Evolutionary conservation across 2,797 vertebrate genomes (phyloP).

Genomic region (Pangasius sanitwongsei): DNA sequence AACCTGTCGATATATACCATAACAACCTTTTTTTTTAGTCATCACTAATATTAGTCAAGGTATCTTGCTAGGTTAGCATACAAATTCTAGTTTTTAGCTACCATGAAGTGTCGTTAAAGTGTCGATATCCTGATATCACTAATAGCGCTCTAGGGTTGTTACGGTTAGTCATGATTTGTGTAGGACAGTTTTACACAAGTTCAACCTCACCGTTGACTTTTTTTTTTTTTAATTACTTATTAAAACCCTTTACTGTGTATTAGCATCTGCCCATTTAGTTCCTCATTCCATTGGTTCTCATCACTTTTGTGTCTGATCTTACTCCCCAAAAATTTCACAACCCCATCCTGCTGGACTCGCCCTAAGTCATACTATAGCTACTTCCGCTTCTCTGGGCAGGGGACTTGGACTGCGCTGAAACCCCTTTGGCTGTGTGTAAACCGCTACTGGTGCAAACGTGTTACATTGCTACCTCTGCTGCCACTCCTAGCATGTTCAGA

Average conservation of each 20-base stretch:
- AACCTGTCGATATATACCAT: not conserved
- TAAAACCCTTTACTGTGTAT: not conserved
- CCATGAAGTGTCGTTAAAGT: not conserved
- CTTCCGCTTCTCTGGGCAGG: too few species aligned
- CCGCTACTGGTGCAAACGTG: too few species aligned
- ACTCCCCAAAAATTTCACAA: not conserved
- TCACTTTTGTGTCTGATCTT: not conserved
- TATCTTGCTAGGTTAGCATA: not conserved
- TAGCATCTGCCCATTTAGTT: not conserved
- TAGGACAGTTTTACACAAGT: not conserved
- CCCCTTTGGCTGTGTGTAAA: too few species aligned
- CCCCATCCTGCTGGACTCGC: not conserved
- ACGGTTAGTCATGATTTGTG: not conserved
- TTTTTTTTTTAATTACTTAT: not conserved
- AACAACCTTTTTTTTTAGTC: not conserved
- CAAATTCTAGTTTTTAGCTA: not conserved
- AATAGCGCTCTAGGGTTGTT: not conserved
- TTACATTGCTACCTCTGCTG: too few species aligned
- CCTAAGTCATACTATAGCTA: not conserved
- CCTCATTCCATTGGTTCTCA: not conserved
- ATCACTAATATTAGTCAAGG: not conserved
- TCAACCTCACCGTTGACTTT: not conserved
- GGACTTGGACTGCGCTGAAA: too few species aligned
- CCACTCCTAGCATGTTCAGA: too few species aligned
- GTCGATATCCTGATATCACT: not conserved